Evolutionary conservation across 2,797 vertebrate species (phyloP).

Genomic region (Scolopax rusticola): DNA sequence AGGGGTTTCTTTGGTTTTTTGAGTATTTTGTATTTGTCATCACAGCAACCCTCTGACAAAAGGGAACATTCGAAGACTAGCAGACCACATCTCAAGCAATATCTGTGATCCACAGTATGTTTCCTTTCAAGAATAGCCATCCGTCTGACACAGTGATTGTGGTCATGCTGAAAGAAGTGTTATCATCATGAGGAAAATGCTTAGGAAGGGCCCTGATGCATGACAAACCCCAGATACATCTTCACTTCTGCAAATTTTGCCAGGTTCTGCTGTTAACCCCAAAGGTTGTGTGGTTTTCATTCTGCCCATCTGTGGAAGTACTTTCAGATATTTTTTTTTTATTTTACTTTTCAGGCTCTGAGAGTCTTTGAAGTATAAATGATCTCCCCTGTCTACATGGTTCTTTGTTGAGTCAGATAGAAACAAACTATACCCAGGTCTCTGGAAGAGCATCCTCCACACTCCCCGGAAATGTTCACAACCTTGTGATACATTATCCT

Average conservation of each 20-base stretch:
- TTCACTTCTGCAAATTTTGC: neutral
- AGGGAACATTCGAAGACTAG: neutral
- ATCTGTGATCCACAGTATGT: neutral
- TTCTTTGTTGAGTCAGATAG: neutral
- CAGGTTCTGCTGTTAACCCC: slow-evolving; percentile 6
- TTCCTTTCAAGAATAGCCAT: slow-evolving; percentile 3
- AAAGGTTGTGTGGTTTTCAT: slow-evolving; percentile 2
- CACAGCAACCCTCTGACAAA: neutral
- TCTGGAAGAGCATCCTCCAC: neutral
- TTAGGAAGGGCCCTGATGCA: neutral
- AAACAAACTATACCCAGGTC: neutral
- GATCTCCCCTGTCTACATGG: neutral
- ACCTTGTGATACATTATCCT: neutral
- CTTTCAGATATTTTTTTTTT: slow-evolving; percentile 21
- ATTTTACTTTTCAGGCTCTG: neutral
- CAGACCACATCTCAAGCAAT: neutral
- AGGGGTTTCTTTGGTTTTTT: neutral
- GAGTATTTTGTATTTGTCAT: neutral
- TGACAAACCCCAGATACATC: slow-evolving; percentile 1
- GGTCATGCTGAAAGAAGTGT: neutral
- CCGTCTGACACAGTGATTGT: neutral
- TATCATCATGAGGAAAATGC: neutral
- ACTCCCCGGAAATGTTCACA: neutral
- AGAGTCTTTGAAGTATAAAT: slow-evolving; percentile 11
- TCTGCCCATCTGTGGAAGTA: neutral